These are phyloP conservation scores for Trachelus tabidus DNA, from an alignment of 2,888 invertebrate species.

Conservation along the genomic window DNA sequence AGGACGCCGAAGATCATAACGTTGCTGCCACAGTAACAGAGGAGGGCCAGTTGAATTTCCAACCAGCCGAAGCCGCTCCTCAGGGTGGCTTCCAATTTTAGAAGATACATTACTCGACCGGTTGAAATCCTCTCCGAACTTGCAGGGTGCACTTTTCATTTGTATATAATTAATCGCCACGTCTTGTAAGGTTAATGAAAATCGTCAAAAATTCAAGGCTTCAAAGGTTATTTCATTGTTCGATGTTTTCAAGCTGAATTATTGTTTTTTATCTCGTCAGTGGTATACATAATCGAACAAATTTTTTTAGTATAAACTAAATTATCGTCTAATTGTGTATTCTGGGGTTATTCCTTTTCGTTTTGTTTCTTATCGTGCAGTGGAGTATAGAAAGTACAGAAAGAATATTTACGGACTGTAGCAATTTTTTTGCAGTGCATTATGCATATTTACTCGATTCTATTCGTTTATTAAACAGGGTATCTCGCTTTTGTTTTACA, in stretches of 20 bases:
- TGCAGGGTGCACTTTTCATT: constrained; percentile 7
- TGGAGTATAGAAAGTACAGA: neutral
- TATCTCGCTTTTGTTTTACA: neutral
- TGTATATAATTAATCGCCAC: constrained; percentile 13
- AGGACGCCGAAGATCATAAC: constrained; percentile 45
- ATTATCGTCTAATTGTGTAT: neutral
- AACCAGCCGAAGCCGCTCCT: constrained; percentile 39
- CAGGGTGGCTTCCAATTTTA: constrained; percentile 52
- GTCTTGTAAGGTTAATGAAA: neutral
- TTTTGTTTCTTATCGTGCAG: neutral
- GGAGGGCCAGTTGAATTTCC: constrained; percentile 52
- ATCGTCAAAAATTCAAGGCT: neutral
- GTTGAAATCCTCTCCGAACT: constrained; percentile 6
- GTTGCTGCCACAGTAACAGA: constrained; percentile 36
- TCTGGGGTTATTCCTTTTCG: neutral
- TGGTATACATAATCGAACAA: neutral
- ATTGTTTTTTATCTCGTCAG: neutral
- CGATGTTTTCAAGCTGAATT: neutral
- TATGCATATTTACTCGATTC: neutral
- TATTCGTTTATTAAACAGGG: neutral
- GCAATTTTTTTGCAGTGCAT: neutral
- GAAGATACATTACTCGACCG: constrained; percentile 3
- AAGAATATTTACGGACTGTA: neutral
- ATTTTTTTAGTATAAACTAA: neutral
- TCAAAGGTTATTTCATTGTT: neutral